Conservation (phyloP, 2,888 invertebrate genomes). For the Melipona bicolor region DNA sequence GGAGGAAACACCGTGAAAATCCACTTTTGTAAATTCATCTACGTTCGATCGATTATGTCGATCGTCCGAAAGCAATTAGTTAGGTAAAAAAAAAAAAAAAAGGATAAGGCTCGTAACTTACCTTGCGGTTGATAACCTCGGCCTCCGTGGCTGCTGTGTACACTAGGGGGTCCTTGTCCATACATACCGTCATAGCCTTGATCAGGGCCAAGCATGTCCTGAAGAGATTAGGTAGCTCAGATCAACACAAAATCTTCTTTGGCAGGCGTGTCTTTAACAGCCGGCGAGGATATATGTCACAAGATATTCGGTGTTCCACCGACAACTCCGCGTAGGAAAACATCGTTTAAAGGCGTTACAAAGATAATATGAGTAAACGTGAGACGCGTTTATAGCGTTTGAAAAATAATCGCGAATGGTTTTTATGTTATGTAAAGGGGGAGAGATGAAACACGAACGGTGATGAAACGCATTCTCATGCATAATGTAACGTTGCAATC, state of each 20-base stretch:
- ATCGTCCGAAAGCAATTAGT: constrained; percentile 61
- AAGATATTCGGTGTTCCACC: constrained; percentile 39
- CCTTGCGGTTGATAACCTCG: constrained; percentile 94
- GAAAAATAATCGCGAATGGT: constrained; percentile 24
- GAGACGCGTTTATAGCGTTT: constrained; percentile 24
- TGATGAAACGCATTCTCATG: constrained; percentile 79
- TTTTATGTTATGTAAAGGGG: constrained; percentile 24
- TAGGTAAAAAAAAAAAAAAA: constrained; percentile 32
- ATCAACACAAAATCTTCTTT: constrained; percentile 79
- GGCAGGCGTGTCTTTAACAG: constrained; percentile 60
- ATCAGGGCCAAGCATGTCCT: constrained; percentile 96
- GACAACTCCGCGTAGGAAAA: constrained; percentile 42
- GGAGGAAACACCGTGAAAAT: neutral
- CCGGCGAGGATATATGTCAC: constrained; percentile 50
- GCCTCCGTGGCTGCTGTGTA: constrained; percentile 92
- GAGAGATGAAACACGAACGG: constrained; percentile 54
- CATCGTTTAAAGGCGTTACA: constrained; percentile 19
- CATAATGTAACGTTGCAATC: constrained; percentile 68
- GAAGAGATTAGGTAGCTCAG: constrained; percentile 83
- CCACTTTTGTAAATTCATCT: constrained; percentile 46
- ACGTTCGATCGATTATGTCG: constrained; percentile 48
- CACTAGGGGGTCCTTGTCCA: constrained; percentile 95
- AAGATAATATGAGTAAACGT: constrained; percentile 1
- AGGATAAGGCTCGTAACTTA: constrained; percentile 84
- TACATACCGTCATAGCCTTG: constrained; percentile 97